Evolutionary conservation across 2,888 invertebrate genomes (phyloP), one percentile per base, ranked within the genome.

Genomic region (Philereme vetulata): DNA sequence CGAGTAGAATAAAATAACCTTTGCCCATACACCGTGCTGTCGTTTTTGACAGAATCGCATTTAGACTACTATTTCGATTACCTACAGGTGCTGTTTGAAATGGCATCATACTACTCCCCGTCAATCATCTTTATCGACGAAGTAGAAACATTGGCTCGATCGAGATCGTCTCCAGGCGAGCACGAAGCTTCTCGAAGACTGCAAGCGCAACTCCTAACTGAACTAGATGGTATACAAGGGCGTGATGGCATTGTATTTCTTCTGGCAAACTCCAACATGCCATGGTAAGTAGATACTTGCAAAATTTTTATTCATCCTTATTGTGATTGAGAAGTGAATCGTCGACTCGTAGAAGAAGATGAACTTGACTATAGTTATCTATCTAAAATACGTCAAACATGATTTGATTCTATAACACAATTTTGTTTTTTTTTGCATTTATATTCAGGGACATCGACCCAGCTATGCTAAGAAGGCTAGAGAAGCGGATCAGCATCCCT

Each of bases 41-140:
- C 21, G 21, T 21, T 21, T 21, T 21, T 21, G 21, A 21, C 21
- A 21, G 21, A 21, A 21, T 21, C 21, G 21, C 21, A 21, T 21
- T 21, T 21, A 21, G 21, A 21, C 21, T 21, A 21, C 21, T 21
- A 21, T 21, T 21, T 21, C 21, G 21, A 35, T 35, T 35, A 5
- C n/a, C 49, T 11, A 0, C 69, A 96, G 96, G 95, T 97, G 0
- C 90, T 98, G 47, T 98, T 98, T 83, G 97, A 98, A 71, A 92
- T 98, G 85, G 98, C 98, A 0, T 93, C 95, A 42, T 94, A 95
- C 79, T 95, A 96, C 78, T 95, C 97, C 0, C 98, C 98, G 0
- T 96, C 98, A 0, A 96, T 97, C 7, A 96, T 98, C 73, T 98
- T 98, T 85, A 94, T 98, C 51, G 98, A 98, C 80, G 98, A 98